Evolutionary conservation across 2,797 vertebrate genomes (phyloP), one percentile per base, ranked within the genome.

Genomic region (Caiman crocodilus): DNA sequence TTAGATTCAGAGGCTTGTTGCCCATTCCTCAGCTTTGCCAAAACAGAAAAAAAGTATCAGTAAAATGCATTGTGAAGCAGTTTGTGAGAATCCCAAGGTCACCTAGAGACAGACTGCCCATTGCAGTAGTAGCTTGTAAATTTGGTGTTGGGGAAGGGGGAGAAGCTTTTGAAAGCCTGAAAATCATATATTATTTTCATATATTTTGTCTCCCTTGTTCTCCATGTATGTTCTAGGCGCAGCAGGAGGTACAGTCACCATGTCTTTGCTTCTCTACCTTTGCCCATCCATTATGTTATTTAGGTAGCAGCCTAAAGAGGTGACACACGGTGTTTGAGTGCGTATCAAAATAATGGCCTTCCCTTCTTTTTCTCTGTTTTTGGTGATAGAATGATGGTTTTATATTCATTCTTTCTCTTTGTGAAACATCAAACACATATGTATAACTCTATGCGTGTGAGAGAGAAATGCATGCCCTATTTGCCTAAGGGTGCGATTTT

Each of bases 401-500:
- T 89, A n/a, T 67, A 0, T 79, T 25, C 42, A 30, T 82, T 42
- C 79, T 71, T 18, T 30, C 28, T 65, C 60, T 61, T 50, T 50
- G 42, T 10, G 42, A 50, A 50, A 50, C 42, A 50, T 50, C 42
- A 50, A 10, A 50, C 10, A 50, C 42, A 50, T 25, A 50, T 25
- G 9, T 61, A 23, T 61, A 32, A 10, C 14, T 71, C 23, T 18
- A 42, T 71, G 67, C 10, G 14, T 6, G 32, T 14, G 17, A 11
- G 7, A 28, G 15, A 57, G 15, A 63, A 42, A 50, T 50, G 28
- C 0, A 0, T 25, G 10, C 63, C 65, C 14, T 56, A 21, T 32
- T 71, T 79, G 32, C 23, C 21, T 14, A 13, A 85, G 75, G 25
- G 74, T 74, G 26, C 9, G 5, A 20, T 90, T 92, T 92, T 90